Evolutionary conservation across 2,113 vertebrate genomes (phyloP), one percentile per base, ranked within the genome.

Genomic region (Tichodroma muraria): DNA sequence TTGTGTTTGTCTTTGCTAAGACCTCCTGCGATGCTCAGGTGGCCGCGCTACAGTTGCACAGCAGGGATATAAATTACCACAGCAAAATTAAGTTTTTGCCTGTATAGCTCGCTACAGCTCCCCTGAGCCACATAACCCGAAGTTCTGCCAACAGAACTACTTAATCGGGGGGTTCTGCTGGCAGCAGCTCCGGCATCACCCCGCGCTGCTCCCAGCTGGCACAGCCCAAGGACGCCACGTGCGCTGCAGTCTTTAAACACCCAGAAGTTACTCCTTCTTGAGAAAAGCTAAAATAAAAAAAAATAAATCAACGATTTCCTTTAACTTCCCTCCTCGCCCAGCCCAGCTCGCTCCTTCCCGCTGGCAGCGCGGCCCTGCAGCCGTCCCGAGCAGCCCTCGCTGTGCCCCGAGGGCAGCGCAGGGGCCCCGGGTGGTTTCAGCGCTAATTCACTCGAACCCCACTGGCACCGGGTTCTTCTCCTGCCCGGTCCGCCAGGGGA

Each of bases 61-160:
- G 95, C 65, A 18, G 65, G 40, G 50, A 60, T 79, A 65, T 76
- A 68, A 89, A 95, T 91, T 81, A 57, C 11, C 35, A 8, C 40
- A 25, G 88, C 57, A 53, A 89, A 87, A 87, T 93, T 44, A 89
- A 78, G 61, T 52, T 93, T 84, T 87, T 82, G 80, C 61, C 45
- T 11, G 53, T n/a, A 11, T 4, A 65, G 70, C 76, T 92, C 68
- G 15, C 56, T 83, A 73, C 72, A 86, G 95, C 69, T 92, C 90
- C 76, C 88, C 24, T 4, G 82, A 59, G 72, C 11, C 40, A 52
- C 61, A 47, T 66, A 42, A 91, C 38, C 64, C 54, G 14, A 91
- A 82, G 37, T 93, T 96, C 47, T 59, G 44, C 81, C 88, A 81
- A 40, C 6, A 11, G 28, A 89, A 90, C 65, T 37, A 28, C 63